Conservation (phyloP, 2,797 vertebrate genomes). For the Tolypeutes matacus region DNA sequence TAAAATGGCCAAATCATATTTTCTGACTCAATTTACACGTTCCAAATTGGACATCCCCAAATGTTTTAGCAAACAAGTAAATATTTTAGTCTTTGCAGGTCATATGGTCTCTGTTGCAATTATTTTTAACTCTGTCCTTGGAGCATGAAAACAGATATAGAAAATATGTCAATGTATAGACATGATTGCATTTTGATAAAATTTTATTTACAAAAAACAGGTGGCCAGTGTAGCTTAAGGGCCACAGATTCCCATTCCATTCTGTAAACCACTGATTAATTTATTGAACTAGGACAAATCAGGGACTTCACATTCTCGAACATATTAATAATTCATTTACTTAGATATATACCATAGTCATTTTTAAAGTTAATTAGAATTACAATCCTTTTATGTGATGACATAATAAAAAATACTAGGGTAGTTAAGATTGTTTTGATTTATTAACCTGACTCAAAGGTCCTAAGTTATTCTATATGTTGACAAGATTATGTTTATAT, state of each 20-base stretch:
- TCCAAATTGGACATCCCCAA: neutral
- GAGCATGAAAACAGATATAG: neutral
- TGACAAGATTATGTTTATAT: neutral
- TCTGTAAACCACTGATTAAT: neutral
- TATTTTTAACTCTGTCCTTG: neutral
- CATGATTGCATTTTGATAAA: neutral
- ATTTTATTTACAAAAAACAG: neutral
- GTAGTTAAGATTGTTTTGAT: neutral
- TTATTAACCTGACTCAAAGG: neutral
- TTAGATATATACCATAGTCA: neutral
- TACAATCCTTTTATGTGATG: neutral
- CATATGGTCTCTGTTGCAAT: neutral
- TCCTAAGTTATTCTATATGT: neutral
- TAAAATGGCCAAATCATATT: neutral
- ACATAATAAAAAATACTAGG: neutral
- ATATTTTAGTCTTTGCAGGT: neutral
- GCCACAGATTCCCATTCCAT: neutral
- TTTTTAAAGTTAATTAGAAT: constrained; percentile 5
- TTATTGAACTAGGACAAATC: neutral
- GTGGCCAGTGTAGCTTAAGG: neutral
- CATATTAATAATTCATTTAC: neutral
- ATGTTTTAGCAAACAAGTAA: neutral
- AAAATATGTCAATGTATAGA: neutral
- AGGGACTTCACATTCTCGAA: neutral
- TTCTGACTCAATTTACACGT: neutral